These are phyloP conservation scores for Rhea americana DNA, from an alignment of 2,113 vertebrate genomes.

Conservation along the genomic window DNA sequence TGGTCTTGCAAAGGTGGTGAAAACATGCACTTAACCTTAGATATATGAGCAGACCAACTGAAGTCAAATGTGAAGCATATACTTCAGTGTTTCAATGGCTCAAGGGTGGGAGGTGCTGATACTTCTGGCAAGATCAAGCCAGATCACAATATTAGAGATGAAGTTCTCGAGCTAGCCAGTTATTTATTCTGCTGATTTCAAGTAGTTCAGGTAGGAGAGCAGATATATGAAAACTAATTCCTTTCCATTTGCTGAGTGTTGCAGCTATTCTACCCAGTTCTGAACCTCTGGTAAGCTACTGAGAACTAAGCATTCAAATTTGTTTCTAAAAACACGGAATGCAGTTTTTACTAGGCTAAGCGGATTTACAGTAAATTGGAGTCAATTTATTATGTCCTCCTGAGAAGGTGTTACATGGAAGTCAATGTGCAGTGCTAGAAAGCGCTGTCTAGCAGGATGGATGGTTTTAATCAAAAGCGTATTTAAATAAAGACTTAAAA, in stretches of 20 bases:
- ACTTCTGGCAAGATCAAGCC: background rate
- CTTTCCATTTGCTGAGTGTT: background rate
- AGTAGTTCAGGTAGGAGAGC: background rate
- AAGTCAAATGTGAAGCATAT: background rate
- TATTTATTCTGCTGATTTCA: background rate
- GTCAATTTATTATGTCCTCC: background rate
- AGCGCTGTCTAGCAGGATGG: background rate
- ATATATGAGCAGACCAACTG: rapidly evolving
- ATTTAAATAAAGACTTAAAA: background rate
- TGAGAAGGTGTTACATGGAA: background rate
- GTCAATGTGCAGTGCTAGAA: rapidly evolving
- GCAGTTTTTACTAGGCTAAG: background rate
- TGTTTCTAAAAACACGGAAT: background rate
- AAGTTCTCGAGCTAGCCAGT: background rate
- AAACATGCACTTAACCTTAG: rapidly evolving
- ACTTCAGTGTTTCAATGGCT: background rate
- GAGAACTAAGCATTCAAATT: background rate
- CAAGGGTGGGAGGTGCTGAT: background rate
- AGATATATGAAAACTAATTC: background rate
- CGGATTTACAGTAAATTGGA: background rate
- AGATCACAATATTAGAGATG: no score
- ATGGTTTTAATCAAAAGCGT: background rate
- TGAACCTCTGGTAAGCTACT: background rate
- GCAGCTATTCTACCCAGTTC: rapidly evolving
- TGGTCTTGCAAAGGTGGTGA: background rate